Evolutionary conservation across 2,113 vertebrate genomes (phyloP).

Genomic region (Mungos mungo): DNA sequence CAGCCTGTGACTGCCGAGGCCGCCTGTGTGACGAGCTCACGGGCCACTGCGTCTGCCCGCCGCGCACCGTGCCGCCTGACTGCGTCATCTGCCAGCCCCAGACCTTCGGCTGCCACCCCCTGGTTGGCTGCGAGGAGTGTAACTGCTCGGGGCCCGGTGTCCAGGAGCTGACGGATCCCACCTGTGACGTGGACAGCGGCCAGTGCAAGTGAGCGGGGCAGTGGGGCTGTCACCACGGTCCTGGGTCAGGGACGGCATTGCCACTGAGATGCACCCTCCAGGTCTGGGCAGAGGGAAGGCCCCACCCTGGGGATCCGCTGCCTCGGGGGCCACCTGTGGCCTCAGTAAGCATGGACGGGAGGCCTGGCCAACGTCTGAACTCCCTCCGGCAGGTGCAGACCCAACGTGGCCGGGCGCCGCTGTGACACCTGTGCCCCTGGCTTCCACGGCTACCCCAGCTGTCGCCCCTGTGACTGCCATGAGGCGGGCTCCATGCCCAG

Average conservation of each 20-base stretch:
- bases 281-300: not conserved
- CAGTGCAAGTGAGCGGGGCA: slow-evolving; percentile 92
- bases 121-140: slow-evolving; percentile 95
- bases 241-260: too few species aligned
- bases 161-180: slow-evolving; percentile 83
- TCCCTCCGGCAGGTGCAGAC: slow-evolving; percentile 89
- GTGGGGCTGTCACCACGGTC: fast-evolving
- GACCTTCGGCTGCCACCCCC: slow-evolving; percentile 95
- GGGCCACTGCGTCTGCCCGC: slow-evolving; percentile 95
- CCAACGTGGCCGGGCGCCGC: slow-evolving; percentile 91
- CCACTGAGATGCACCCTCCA: fast-evolving
- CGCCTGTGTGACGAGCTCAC: slow-evolving; percentile 94
- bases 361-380: not conserved
- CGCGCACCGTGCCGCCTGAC: slow-evolving; percentile 91
- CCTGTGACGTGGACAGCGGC: slow-evolving; percentile 91
- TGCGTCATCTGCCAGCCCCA: slow-evolving; percentile 92
- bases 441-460: slow-evolving; percentile 92
- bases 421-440: slow-evolving; percentile 93
- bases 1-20: slow-evolving; percentile 93
- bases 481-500: slow-evolving; percentile 88
- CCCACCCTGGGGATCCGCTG: not conserved
- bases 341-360: not conserved
- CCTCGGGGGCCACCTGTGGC: not conserved
- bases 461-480: slow-evolving; percentile 92
- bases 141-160: slow-evolving; percentile 93